Base-by-base conservation (phyloP, 1,140 invertebrate genomes). In the Pseudomyrmex sp. region DNA sequence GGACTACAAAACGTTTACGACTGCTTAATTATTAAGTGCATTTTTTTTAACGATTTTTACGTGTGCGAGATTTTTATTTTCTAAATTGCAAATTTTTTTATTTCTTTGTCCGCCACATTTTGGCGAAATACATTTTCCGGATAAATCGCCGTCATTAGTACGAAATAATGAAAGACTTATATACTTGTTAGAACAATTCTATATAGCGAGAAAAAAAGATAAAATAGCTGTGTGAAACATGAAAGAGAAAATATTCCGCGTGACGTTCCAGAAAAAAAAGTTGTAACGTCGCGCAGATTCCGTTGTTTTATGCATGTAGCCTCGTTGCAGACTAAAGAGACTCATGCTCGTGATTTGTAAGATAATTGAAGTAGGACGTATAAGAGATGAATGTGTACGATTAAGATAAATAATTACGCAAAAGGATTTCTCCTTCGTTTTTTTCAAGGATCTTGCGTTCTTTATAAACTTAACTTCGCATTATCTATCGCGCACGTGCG, bases 101-200 rank as follows among this genome's bases (percentile, higher is more conserved):
- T 13, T 50, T n/a, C 12, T 59, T 44, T 13, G 3, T 7, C 5
- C 35, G 13, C 46, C 15, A 50, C 56, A 48, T 61, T 26, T 65
- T 44, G n/a, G 59, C 48, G 10, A 62, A 84, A 72, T 54, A 56
- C 52, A 58, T 85, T 70, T 66, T 52, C 85, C 84, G 68, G 63
- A 48, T 83, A 76, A 15, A 10, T 80, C n/a, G 68, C 65, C 56
- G 58, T 83, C 70, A 23, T 54, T 62, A 83, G 23, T 58, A 70
- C 23, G 85, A 62, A 76, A 87, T 82, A 86, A 69, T 76, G 77
- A 87, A 58, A 83, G 80, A 72, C 85, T 86, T 86, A 68, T 84
- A 87, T 87, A 86, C 59, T 72, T 83, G 85, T 86, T 87, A 86
- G 63, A 65, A n/a, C 23, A 69, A 44, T 50, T 48, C 46, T 46